Conservation (phyloP, 2,888 invertebrate genomes). For the Chaitophorus viminalis region DNA sequence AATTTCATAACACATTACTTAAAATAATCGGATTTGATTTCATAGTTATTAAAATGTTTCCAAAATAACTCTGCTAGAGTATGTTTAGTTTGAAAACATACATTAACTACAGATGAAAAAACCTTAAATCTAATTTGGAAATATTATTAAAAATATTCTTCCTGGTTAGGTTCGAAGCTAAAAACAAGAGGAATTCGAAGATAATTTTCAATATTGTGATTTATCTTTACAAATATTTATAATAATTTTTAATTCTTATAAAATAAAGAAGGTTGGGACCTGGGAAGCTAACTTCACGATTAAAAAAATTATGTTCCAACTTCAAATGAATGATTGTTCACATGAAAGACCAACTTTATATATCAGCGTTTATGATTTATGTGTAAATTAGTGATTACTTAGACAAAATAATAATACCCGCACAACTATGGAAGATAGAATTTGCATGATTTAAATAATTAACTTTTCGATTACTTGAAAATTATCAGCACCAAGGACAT, state of each 20-base stretch:
- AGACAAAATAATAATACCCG: not conserved
- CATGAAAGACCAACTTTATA: not conserved
- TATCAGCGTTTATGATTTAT: not conserved
- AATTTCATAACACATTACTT: too few relatives aligned
- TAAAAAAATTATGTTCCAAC: not conserved
- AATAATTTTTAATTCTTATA: not conserved
- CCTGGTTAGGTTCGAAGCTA: too few relatives aligned
- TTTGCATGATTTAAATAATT: slow-evolving; percentile 9
- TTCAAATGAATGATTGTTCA: not conserved
- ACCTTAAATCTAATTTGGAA: too few relatives aligned
- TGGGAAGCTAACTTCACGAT: not conserved
- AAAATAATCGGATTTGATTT: too few relatives aligned
- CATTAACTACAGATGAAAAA: too few relatives aligned
- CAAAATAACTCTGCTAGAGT: too few relatives aligned
- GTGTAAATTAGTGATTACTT: not conserved
- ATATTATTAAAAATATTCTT: too few relatives aligned
- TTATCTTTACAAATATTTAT: not conserved
- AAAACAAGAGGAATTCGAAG: too few relatives aligned
- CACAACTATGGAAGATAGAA: not conserved
- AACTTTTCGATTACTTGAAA: not conserved
- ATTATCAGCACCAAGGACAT: not conserved
- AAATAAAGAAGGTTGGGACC: too few relatives aligned
- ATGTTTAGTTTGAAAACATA: too few relatives aligned
- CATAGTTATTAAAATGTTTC: too few relatives aligned
- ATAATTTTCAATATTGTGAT: too few relatives aligned